phyloP scores from a whole-genome alignment of 2,888 invertebrate genomes.

The Pachycephus smyrnensis region DNA sequence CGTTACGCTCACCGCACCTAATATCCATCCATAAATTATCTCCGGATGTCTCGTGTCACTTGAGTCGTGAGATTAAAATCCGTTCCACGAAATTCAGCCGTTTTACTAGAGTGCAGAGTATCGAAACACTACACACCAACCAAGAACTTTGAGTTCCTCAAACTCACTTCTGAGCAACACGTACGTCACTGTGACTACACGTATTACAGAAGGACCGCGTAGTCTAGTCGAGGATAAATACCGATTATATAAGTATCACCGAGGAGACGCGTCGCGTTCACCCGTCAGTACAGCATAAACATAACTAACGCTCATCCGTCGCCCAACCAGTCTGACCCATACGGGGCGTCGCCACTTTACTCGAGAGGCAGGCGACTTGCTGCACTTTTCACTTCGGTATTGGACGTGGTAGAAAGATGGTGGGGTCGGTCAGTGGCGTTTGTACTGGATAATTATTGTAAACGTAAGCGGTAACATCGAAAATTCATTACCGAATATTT shows the following conservation, averaged over 20 bases:
- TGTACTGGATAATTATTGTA: neutral
- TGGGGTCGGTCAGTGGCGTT: constrained; percentile 26
- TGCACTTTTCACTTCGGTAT: constrained; percentile 44
- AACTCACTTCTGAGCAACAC: neutral
- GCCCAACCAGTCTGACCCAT: constrained; percentile 40
- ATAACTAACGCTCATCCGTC: constrained; percentile 31
- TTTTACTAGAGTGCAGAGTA: neutral
- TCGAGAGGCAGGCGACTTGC: constrained; percentile 39
- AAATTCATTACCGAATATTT: neutral
- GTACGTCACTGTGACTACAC: neutral
- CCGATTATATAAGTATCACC: neutral
- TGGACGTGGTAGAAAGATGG: constrained; percentile 30
- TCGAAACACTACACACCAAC: neutral
- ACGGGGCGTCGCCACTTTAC: constrained; percentile 47
- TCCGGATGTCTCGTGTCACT: neutral
- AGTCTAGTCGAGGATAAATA: neutral
- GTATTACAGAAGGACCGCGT: neutral
- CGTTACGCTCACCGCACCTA: neutral
- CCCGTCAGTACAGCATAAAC: constrained; percentile 37
- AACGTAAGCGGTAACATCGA: neutral
- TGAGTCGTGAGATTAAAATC: neutral
- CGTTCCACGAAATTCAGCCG: neutral
- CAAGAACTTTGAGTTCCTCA: neutral
- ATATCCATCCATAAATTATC: neutral
- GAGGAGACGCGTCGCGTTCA: neutral